Evolutionary conservation across 1,140 invertebrate species (phyloP).

Genomic region (Drosophila kanapiae): DNA sequence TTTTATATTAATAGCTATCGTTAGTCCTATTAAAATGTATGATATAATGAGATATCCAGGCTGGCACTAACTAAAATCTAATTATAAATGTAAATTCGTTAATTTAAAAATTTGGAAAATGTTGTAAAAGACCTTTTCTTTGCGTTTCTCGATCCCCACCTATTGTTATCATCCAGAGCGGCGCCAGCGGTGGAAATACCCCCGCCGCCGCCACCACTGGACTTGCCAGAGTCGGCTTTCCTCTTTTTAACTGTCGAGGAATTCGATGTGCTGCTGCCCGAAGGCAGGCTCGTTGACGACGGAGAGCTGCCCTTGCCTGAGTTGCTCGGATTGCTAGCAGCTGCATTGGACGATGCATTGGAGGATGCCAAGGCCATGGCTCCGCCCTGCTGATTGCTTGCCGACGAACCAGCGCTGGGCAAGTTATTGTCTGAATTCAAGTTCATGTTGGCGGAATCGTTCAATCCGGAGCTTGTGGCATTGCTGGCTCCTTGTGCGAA

Average conservation of each 20-base stretch:
- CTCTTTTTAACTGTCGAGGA: slow-evolving; percentile 68
- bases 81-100: not conserved
- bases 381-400: slow-evolving; percentile 27
- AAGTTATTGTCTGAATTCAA: slow-evolving; percentile 34
- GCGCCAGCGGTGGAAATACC: slow-evolving; percentile 20
- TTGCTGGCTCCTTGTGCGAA: slow-evolving; percentile 47
- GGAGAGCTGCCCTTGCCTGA: slow-evolving; percentile 38
- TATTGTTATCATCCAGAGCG: slow-evolving; percentile 74
- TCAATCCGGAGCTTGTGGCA: slow-evolving; percentile 22
- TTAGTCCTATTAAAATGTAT: not conserved
- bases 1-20: not conserved
- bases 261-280: slow-evolving; percentile 27
- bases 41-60: not conserved
- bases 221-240: slow-evolving; percentile 67
- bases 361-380: slow-evolving; percentile 10
- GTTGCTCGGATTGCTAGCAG: slow-evolving; percentile 46
- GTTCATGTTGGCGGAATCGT: slow-evolving; percentile 31
- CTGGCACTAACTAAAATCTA: not conserved
- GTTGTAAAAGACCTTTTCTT: slow-evolving; percentile 51
- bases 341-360: slow-evolving; percentile 11
- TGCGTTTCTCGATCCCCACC: slow-evolving; percentile 56
- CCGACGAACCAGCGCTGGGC: slow-evolving; percentile 56
- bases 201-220: slow-evolving; percentile 22
- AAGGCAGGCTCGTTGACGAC: slow-evolving; percentile 15
- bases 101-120: slow-evolving; percentile 32